These are phyloP conservation scores for Melanotaenia duboulayi DNA, from an alignment of 2,113 vertebrate species.

Conservation along the genomic window DNA sequence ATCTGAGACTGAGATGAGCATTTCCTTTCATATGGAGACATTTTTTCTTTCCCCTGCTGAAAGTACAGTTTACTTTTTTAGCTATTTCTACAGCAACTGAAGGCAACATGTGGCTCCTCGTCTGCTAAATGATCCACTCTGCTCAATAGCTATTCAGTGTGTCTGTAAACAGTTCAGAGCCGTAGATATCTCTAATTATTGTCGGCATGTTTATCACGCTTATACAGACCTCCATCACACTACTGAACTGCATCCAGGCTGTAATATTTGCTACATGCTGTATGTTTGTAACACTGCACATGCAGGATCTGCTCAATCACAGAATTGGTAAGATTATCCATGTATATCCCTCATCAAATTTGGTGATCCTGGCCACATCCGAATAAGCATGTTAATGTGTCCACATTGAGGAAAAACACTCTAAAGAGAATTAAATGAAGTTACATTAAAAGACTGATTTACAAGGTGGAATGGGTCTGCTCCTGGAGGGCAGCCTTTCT, in stretches of 20 bases:
- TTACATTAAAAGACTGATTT: conserved; percentile 76
- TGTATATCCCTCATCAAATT: conserved; percentile 21
- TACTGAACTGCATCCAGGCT: neutral
- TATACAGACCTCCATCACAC: neutral
- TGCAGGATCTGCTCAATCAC: conserved; percentile 10
- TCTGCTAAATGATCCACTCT: neutral
- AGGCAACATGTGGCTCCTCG: neutral
- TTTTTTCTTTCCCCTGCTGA: neutral
- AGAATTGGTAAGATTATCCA: conserved; percentile 15
- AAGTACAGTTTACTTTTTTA: neutral
- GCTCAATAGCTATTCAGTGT: neutral
- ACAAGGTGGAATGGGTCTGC: conserved; percentile 64
- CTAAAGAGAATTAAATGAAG: conserved; percentile 74
- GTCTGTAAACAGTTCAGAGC: neutral
- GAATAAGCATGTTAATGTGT: conserved; percentile 58
- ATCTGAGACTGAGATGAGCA: too few species aligned
- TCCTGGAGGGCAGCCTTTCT: conserved; percentile 65
- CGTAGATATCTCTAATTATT: neutral
- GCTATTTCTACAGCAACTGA: neutral
- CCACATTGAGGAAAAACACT: conserved; percentile 45
- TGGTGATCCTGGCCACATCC: conserved; percentile 24
- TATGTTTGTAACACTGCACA: neutral
- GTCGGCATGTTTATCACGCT: neutral
- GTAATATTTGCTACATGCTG: neutral
- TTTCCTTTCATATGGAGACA: neutral